Percentiles rank a stretch among this genome's conserved stretches.
These are phyloP conservation scores for Bugula neritina DNA, from an alignment of 2,888 invertebrate genomes.

Conservation along the genomic window DNA sequence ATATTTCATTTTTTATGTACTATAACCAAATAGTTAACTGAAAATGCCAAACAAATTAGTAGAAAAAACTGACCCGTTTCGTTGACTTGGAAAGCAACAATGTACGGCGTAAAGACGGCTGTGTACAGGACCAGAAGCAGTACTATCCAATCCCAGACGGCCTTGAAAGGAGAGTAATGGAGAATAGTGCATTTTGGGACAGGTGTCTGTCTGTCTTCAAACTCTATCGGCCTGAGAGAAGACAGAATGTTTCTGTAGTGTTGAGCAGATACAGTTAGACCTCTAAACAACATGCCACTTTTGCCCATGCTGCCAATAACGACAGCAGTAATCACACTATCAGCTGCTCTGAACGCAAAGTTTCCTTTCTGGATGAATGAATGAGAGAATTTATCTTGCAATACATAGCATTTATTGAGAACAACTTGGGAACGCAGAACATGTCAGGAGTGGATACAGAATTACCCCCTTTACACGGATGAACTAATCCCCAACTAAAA, in stretches of 20 bases:
- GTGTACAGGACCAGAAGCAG: constrained; percentile 52
- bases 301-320: neutral
- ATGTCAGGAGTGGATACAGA: no score
- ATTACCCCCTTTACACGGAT: no score
- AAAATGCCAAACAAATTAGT: no score
- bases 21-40: no score
- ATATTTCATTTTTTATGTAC: no score
- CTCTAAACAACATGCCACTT: neutral
- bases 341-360: no score
- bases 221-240: constrained; percentile 28
- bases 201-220: constrained; percentile 30
- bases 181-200: constrained; percentile 50
- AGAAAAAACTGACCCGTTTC: constrained; percentile 38
- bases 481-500: no score
- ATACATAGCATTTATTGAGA: no score
- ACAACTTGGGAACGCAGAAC: no score
- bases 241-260: constrained; percentile 22
- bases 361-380: no score
- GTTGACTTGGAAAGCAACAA: constrained; percentile 50
- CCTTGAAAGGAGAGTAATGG: constrained; percentile 54
- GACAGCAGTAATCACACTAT: no score
- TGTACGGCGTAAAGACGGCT: constrained; percentile 52
- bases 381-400: no score
- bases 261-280: constrained; percentile 12
- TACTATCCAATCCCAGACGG: constrained; percentile 54